phyloP scores from a whole-genome alignment of 2,113 vertebrate species.

The Prionailurus viverrinus region DNA sequence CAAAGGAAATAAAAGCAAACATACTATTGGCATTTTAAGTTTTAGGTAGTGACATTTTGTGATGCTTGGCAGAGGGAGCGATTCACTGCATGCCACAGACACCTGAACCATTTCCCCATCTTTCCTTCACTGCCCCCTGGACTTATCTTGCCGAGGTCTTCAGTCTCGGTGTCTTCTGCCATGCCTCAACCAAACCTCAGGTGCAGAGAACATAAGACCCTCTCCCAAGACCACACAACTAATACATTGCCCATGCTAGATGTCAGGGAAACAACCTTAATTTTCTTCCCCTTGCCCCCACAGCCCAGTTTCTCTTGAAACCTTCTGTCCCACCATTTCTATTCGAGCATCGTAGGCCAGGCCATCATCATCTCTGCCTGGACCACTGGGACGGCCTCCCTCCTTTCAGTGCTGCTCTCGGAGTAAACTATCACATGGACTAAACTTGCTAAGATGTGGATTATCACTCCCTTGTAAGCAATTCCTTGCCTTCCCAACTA shows the following conservation, averaged over 20 bases:
- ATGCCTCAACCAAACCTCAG: not conserved
- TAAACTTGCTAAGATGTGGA: not conserved
- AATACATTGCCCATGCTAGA: not conserved
- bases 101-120: too few species aligned
- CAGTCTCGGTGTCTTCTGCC: not conserved
- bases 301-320: not conserved
- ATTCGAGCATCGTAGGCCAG: accelerated
- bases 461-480: not conserved
- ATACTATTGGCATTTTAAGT: not conserved
- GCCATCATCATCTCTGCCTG: not conserved
- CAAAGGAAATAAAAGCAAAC: too few species aligned
- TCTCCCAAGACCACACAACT: not conserved
- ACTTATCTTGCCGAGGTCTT: not conserved
- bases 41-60: not conserved
- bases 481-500: not conserved
- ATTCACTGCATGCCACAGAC: not conserved
- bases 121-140: not conserved
- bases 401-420: not conserved
- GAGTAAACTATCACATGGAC: not conserved
- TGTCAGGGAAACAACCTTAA: not conserved
- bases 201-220: not conserved
- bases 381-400: not conserved
- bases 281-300: not conserved
- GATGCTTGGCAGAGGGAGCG: not conserved
- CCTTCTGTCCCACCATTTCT: not conserved